phyloP scores from a whole-genome alignment of 2,797 vertebrate genomes.

The Sandelia bainsii region DNA sequence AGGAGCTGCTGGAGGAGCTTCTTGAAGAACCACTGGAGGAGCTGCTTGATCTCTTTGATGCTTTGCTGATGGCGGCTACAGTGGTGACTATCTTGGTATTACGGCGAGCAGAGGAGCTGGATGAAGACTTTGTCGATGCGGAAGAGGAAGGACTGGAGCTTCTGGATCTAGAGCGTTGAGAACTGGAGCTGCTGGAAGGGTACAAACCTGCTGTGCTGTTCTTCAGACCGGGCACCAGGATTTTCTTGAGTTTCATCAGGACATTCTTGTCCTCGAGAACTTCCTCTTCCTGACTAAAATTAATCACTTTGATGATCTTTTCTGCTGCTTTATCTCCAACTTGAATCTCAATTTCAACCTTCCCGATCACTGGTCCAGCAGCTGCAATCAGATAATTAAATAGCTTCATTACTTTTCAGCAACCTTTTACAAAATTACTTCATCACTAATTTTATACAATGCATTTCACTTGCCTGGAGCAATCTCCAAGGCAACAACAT shows the following conservation, averaged over 20 bases:
- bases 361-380: constrained; percentile 82
- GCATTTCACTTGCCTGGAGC: constrained; percentile 79
- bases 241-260: constrained; percentile 85
- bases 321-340: constrained; percentile 83
- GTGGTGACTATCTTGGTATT: constrained; percentile 23
- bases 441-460: background rate
- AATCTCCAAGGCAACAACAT: constrained; percentile 57
- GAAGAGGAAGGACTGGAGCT: constrained; percentile 53
- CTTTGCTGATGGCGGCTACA: background rate
- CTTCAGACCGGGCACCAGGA: constrained; percentile 76
- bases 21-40: background rate
- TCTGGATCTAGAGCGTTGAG: constrained; percentile 41
- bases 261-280: constrained; percentile 73
- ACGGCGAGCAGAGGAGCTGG: constrained; percentile 58
- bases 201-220: constrained; percentile 62
- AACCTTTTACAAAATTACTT: background rate
- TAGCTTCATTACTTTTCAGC: constrained; percentile 25
- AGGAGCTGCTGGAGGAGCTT: constrained; percentile 10
- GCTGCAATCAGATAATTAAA: constrained; percentile 63
- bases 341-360: constrained; percentile 87
- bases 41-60: constrained; percentile 20
- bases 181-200: constrained; percentile 70
- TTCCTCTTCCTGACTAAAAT: constrained; percentile 68
- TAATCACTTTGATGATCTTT: constrained; percentile 81
- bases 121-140: constrained; percentile 55